Evolutionary conservation across 64 coral and sea anemone species (phyloP), one percentile per base, ranked within the genome.

Genomic region (Stichodactyla helianthus): DNA sequence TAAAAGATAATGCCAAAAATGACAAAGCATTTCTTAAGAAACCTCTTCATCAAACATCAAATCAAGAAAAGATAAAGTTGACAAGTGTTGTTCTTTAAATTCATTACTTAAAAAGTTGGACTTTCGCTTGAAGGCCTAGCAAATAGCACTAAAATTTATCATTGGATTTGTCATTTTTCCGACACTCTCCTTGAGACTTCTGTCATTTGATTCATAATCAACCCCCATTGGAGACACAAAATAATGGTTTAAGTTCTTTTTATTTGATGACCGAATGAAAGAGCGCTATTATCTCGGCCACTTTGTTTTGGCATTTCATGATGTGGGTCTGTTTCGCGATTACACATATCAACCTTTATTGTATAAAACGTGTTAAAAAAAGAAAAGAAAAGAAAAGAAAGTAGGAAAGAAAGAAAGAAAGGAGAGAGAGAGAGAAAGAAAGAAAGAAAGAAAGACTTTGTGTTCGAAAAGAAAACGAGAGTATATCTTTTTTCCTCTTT

Each of bases 11-110:
- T 13, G 68, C 2, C 25, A 74, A 74, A 74, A 74, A 31, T 74
- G 23, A n/a, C 68, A 74, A 6, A 11, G 22, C 25, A 74, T 9
- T 31, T 74, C 68, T 74, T 74, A n/a, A n/a, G 68, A 74, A 74
- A 74, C 22, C 68, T 74, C 68, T 74, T 74, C 68, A 74, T 74
- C 68, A 74, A 74, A 74, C n/a, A 74, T 74, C 68, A 74, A 27
- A 28, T 74, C 62, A 18, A 35, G 68, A 74, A 25, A 74, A 74
- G 68, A 74, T 31, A 74, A 74, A 74, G 7, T 10, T 11, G 68
- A 74, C 23, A 74, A 31, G 68, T 31, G n/a, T 23, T 23, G n/a
- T 74, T 74, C 68, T 74, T 31, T 13, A 74, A 26, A 74, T 27
- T 74, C 68, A 74, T 74, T 74, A 74, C 25, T 9, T 1, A 31